phyloP scores from a whole-genome alignment of 2,888 invertebrate species.

The Julus scandinavius region DNA sequence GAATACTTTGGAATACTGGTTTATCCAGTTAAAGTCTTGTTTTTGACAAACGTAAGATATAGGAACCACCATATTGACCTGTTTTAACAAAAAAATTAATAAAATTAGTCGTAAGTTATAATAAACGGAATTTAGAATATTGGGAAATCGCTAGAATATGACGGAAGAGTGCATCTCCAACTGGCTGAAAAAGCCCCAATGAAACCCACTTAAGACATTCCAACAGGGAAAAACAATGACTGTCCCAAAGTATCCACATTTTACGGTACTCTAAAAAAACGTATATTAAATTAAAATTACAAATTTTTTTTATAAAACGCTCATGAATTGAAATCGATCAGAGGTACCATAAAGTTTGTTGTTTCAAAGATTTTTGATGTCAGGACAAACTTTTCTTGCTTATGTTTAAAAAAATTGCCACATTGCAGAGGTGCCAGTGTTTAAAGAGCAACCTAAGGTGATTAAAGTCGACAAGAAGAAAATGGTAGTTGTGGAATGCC shows the following conservation, averaged over 20 bases:
- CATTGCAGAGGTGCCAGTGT: slow-evolving; percentile 67
- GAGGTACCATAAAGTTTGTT: background rate
- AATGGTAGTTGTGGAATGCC: slow-evolving; percentile 92
- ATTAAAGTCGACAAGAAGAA: slow-evolving; percentile 92
- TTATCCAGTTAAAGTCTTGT: background rate
- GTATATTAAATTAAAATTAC: background rate
- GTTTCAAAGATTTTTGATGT: background rate
- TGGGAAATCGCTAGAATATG: too few species aligned
- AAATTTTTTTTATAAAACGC: background rate
- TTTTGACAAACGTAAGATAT: background rate
- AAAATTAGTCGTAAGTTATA: too few species aligned
- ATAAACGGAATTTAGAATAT: too few species aligned
- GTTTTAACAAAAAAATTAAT: too few species aligned
- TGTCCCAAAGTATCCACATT: too few species aligned
- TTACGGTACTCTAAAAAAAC: too few species aligned
- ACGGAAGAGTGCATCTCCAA: too few species aligned
- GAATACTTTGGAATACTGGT: too few species aligned
- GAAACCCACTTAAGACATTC: too few species aligned
- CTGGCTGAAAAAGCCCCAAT: too few species aligned
- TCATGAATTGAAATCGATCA: background rate
- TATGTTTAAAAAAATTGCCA: background rate
- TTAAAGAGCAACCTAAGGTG: slow-evolving; percentile 84
- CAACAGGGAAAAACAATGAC: too few species aligned
- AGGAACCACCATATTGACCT: too few species aligned
- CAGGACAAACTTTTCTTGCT: background rate